Conservation (phyloP, 2,113 vertebrate genomes). For the Anguilla rostrata region DNA sequence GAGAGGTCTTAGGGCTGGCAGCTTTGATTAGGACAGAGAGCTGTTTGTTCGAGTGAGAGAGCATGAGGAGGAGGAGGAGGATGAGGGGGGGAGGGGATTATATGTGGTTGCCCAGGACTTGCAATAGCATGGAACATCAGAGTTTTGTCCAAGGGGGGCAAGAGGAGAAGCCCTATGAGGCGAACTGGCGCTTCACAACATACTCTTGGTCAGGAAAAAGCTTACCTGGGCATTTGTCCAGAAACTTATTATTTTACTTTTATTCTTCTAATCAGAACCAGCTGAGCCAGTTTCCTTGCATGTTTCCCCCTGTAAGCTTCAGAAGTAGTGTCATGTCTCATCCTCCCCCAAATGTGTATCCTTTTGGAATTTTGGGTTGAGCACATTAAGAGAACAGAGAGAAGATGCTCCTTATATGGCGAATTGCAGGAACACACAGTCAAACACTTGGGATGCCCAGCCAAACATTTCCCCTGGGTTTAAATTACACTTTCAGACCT, state of each 20-base stretch:
- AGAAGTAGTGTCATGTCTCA: not conserved
- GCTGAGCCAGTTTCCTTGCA: not conserved
- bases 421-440: not conserved
- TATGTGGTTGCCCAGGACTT: slow-evolving; percentile 39
- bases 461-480: not conserved
- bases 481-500: not conserved
- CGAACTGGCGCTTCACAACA: not conserved
- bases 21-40: slow-evolving; percentile 17
- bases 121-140: not conserved
- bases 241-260: not conserved
- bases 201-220: not conserved
- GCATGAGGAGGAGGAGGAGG: not conserved
- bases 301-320: not conserved
- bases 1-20: slow-evolving; percentile 52
- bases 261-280: not conserved
- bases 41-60: slow-evolving; percentile 47
- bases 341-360: not conserved
- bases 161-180: not conserved
- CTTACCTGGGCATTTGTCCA: not conserved
- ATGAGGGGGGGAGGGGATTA: not conserved
- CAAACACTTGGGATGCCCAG: not conserved
- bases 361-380: too few species aligned
- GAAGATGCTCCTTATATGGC: not conserved
- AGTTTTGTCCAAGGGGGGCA: not conserved
- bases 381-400: not conserved